Evolutionary conservation across 2,113 vertebrate genomes (phyloP), one percentile per base, ranked within the genome.

Genomic region (Nerophis ophidion): DNA sequence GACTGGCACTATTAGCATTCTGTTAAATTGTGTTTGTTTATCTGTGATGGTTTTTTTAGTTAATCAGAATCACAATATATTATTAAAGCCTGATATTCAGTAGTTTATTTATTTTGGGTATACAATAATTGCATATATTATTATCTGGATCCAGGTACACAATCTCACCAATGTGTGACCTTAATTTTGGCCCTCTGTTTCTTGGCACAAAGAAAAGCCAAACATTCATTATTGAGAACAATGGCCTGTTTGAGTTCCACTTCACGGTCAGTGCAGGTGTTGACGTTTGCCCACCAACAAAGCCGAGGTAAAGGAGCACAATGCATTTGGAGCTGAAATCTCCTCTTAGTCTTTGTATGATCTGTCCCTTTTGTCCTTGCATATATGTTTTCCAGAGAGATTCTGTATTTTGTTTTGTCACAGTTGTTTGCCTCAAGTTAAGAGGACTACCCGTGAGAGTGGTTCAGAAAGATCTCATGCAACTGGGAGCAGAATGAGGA

Each of bases 181-280:
- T 95, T 65, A 82, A 84, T 84, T 96, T 98, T 0, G 94, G 95
- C 1, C 80, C 90, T 1, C 36, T 97, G 70, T 50, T 87, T 10
- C 87, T 60, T 0, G 89, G 92, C 58, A 79, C 66, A 34, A 91
- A 74, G 57, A 94, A 86, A 73, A 89, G 45, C 16, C 73, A 72
- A 49, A 81, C 15, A 16, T 85, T 99, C 53, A 77, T 46, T 1
- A 77, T 98, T 15, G 89, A 95, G 86, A 98, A 99, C 82, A 88
- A 19, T 36, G 92, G 95, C 3, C 1, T 73, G 11, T 87, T 91
- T 0, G 87, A 86, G 19, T 90, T 91, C 16, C 86, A 69, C n/a
- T 98, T 86, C 47, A 6, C 0, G 69, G 90, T 98, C 66, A 81
- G 64, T 69, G 60, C 75, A 63, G 48, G 72, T 11, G 5, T 75